Percentiles rank a stretch among this genome's conserved stretches.
phyloP scores from a whole-genome alignment of 1,140 invertebrate genomes.

The Lepidurus apus region DNA sequence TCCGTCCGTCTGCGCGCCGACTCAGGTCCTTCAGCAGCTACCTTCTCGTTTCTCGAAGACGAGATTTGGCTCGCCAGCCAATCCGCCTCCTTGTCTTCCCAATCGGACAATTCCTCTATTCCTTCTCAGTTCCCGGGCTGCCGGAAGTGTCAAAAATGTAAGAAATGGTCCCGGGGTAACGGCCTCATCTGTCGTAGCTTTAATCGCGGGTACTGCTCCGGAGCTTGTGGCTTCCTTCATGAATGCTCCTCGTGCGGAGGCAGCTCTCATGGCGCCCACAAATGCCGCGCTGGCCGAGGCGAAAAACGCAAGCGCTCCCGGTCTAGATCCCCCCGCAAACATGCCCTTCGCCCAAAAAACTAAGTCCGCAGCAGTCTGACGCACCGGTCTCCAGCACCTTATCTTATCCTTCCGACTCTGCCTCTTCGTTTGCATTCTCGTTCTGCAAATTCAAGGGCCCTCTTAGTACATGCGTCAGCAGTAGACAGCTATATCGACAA shows the following conservation, averaged over 20 bases:
- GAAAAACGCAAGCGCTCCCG: too few relatives aligned
- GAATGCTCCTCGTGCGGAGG: background rate
- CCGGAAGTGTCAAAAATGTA: background rate
- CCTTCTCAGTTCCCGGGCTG: background rate
- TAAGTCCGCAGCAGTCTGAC: too few relatives aligned
- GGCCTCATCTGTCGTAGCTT: background rate
- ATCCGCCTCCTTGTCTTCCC: background rate
- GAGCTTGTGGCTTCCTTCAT: background rate
- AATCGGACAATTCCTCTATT: background rate
- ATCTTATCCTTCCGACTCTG: too few relatives aligned
- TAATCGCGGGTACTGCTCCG: background rate
- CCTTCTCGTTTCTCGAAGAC: background rate
- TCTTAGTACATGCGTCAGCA: background rate
- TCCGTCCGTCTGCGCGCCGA: background rate
- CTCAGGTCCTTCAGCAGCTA: too few relatives aligned
- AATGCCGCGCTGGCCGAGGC: background rate
- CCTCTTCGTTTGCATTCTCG: too few relatives aligned
- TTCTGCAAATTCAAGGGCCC: too few relatives aligned
- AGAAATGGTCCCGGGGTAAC: background rate
- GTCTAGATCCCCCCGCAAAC: too few relatives aligned
- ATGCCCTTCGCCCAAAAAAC: too few relatives aligned
- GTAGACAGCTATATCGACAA: background rate
- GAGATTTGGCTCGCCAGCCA: background rate
- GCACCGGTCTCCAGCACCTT: too few relatives aligned
- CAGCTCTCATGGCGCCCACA: background rate